Evolutionary conservation across 2,113 vertebrate genomes (phyloP).

Genomic region (Pungitius pungitius): DNA sequence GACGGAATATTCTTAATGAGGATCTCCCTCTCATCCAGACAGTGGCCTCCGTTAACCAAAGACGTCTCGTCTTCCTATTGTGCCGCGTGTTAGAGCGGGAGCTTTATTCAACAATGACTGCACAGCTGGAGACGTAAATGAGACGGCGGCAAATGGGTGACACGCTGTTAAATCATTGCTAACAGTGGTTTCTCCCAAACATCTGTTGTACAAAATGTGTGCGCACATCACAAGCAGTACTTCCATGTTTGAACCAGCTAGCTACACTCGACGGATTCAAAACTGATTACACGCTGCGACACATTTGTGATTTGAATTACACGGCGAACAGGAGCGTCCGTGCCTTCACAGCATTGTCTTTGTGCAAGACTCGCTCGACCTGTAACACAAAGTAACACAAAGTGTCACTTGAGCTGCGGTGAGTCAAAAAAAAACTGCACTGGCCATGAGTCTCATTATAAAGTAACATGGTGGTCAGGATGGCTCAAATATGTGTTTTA

Average conservation of each 20-base stretch:
- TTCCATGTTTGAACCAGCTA: constrained; percentile 19
- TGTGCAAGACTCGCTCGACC: constrained; percentile 10
- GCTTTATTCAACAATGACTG: constrained; percentile 11
- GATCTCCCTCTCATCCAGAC: constrained; percentile 70
- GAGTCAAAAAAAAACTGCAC: too few relatives aligned
- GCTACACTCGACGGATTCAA: constrained; percentile 38
- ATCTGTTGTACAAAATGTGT: constrained; percentile 25
- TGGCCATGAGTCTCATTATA: too few relatives aligned
- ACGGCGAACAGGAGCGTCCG: constrained; percentile 15
- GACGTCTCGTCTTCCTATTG: constrained; percentile 35
- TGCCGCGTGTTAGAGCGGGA: constrained; percentile 10
- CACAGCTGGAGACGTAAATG: constrained; percentile 52
- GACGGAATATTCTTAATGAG: constrained; percentile 66
- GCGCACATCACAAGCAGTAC: constrained; percentile 8
- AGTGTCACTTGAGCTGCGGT: neutral
- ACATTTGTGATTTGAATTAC: constrained; percentile 39
- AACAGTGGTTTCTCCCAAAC: constrained; percentile 17
- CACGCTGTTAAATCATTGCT: constrained; percentile 27
- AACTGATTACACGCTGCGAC: constrained; percentile 12
- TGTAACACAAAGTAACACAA: neutral
- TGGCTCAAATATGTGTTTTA: too few relatives aligned
- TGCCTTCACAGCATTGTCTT: constrained; percentile 7
- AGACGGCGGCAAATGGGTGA: constrained; percentile 44
- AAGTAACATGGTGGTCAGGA: too few relatives aligned
- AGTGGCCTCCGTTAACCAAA: constrained; percentile 46